These are phyloP conservation scores for Bombylius major DNA, from an alignment of 2,888 invertebrate species.

Conservation along the genomic window DNA sequence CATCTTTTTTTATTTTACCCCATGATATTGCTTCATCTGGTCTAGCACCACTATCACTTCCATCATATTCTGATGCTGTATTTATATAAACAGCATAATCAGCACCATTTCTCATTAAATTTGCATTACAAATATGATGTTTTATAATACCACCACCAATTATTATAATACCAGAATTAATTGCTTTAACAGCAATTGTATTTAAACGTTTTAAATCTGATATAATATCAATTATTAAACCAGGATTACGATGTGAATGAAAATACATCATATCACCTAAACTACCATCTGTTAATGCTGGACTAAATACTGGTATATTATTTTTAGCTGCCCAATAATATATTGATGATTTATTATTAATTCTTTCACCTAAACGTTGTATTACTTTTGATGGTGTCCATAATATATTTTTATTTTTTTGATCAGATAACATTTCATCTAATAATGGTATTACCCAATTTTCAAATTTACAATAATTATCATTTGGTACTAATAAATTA, in stretches of 20 bases:
- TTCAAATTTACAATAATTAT: conserved; percentile 96
- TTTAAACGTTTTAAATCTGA: conserved; percentile 84
- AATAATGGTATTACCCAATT: conserved; percentile 90
- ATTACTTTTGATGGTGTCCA: conserved; percentile 93
- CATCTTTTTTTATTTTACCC: conserved; percentile 89
- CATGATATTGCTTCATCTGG: conserved; percentile 98
- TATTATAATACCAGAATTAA: conserved; percentile 92
- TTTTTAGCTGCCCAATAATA: conserved; percentile 96
- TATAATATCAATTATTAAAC: conserved; percentile 83
- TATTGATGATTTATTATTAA: conserved; percentile 81
- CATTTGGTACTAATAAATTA: conserved; percentile 93
- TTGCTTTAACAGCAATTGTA: conserved; percentile 84
- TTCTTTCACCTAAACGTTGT: conserved; percentile 69
- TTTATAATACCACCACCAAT: conserved; percentile 95
- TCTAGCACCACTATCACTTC: conserved; percentile 92
- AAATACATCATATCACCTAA: conserved; percentile 99
- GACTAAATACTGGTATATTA: conserved; percentile 94
- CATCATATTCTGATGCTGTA: conserved; percentile 92
- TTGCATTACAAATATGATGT: conserved; percentile 99
- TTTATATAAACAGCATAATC: conserved; percentile 93
- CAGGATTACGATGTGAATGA: conserved; percentile 87
- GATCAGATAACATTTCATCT: conserved; percentile 81
- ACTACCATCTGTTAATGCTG: conserved; percentile 95
- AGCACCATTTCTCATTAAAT: conserved; percentile 97
- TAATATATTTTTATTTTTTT: conserved; percentile 52